phyloP scores from a whole-genome alignment of 2,888 invertebrate species.

The Rambutsinella grinnellia region DNA sequence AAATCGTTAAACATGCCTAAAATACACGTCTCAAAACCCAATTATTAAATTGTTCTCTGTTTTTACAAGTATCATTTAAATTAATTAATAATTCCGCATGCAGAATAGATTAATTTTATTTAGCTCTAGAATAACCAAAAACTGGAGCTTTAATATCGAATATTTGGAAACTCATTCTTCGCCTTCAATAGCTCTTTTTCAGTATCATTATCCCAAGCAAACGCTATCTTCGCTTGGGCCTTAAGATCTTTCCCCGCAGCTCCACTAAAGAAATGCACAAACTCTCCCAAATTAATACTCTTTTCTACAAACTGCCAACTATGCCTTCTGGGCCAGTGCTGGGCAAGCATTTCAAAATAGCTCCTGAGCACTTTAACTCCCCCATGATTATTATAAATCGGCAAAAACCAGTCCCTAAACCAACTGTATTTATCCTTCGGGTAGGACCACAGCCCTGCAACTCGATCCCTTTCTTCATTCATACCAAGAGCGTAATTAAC shows the following conservation, averaged over 20 bases:
- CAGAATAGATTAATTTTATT: too few relatives aligned
- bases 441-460: too few relatives aligned
- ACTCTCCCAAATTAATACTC: slow-evolving; percentile 55
- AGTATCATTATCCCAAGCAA: slow-evolving; percentile 39
- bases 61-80: too few relatives aligned
- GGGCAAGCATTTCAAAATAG: slow-evolving; percentile 47
- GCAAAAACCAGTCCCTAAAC: slow-evolving; percentile 57
- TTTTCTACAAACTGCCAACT: slow-evolving; percentile 42
- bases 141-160: slow-evolving; percentile 24
- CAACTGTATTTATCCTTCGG: slow-evolving; percentile 29
- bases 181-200: slow-evolving; percentile 43
- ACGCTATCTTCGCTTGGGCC: slow-evolving; percentile 30
- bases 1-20: too few relatives aligned
- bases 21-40: too few relatives aligned
- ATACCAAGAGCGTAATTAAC: slow-evolving; percentile 28
- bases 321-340: slow-evolving; percentile 45
- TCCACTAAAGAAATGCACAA: slow-evolving; percentile 59
- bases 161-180: slow-evolving; percentile 40
- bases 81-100: too few relatives aligned
- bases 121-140: too few relatives aligned
- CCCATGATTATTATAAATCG: slow-evolving; percentile 42
- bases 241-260: slow-evolving; percentile 44
- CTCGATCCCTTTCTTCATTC: slow-evolving; percentile 20
- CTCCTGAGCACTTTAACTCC: slow-evolving; percentile 21
- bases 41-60: too few relatives aligned